A percentile compares a stretch with the other conserved stretches of the same genome.
These are phyloP conservation scores for Kryptolebias marmoratus DNA, from an alignment of 2,113 vertebrate genomes.

Conservation along the genomic window DNA sequence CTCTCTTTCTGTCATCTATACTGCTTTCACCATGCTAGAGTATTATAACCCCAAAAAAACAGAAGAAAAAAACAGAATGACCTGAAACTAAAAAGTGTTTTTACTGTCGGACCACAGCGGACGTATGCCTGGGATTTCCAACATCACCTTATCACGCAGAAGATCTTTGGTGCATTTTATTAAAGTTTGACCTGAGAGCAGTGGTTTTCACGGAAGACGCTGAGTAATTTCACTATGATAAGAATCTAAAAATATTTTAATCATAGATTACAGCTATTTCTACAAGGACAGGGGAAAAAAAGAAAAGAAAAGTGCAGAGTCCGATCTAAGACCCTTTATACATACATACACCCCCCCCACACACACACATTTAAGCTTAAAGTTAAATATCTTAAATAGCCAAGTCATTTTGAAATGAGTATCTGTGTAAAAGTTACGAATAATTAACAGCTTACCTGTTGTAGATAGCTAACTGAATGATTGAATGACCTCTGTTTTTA, in stretches of 20 bases:
- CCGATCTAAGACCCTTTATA: too few species aligned
- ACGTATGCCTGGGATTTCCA: conserved; percentile 18
- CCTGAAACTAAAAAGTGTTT: conserved; percentile 25
- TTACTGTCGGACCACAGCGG: neutral
- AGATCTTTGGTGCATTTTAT: conserved; percentile 39
- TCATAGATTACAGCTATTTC: conserved; percentile 27
- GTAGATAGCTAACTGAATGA: too few species aligned
- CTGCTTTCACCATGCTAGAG: conserved; percentile 10
- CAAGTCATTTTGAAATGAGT: too few species aligned
- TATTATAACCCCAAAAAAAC: conserved; percentile 25
- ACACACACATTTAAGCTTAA: too few species aligned
- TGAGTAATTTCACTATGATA: conserved; percentile 48
- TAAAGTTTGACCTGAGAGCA: conserved; percentile 16
- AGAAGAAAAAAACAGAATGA: conserved; percentile 9
- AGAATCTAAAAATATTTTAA: conserved; percentile 29
- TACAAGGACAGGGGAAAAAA: too few species aligned
- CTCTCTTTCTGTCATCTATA: conserved; percentile 28
- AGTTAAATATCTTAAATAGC: too few species aligned
- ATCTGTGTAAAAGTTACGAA: too few species aligned
- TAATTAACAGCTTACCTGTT: too few species aligned
- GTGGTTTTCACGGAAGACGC: conserved; percentile 31
- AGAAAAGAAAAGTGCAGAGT: too few species aligned
- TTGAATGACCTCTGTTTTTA: too few species aligned
- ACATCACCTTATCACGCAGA: conserved; percentile 10
- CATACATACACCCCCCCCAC: too few species aligned